phyloP scores from a whole-genome alignment of 2,888 invertebrate species.

The Latheticus oryzae region DNA sequence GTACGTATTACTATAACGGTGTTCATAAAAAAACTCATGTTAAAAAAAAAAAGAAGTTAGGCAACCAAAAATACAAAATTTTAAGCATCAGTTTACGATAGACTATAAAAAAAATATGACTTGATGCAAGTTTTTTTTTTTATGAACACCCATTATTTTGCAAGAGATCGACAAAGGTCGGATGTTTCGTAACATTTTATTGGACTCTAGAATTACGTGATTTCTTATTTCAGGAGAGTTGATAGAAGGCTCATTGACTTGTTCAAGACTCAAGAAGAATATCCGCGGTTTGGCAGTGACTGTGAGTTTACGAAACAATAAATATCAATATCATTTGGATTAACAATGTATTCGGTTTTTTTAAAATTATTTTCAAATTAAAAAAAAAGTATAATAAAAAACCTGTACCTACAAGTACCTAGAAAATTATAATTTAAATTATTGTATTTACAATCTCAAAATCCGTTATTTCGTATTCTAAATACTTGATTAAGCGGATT shows the following conservation, averaged over 20 bases:
- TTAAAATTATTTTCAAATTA: conserved; percentile 43
- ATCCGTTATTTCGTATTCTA: conserved; percentile 65
- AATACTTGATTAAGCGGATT: conserved; percentile 70
- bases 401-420: conserved; percentile 50
- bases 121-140: no score
- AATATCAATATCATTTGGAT: conserved; percentile 74
- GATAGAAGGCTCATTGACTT: conserved; percentile 77
- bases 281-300: conserved; percentile 79
- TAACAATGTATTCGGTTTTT: conserved; percentile 60
- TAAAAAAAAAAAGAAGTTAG: no score
- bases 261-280: conserved; percentile 79
- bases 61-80: no score
- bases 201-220: no score
- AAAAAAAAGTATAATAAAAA: conserved; percentile 50
- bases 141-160: no score
- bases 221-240: conserved; percentile 68
- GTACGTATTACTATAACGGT: conserved; percentile 64
- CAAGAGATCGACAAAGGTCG: no score
- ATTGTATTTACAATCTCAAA: conserved; percentile 46
- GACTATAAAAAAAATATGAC: no score
- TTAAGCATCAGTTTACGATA: no score
- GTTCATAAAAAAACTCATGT: no score
- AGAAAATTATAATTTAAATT: conserved; percentile 38
- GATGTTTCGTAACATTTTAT: no score
- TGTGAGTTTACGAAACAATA: conserved; percentile 73